phyloP scores from a whole-genome alignment of 2,113 vertebrate genomes.

The Lagopus leucura region DNA sequence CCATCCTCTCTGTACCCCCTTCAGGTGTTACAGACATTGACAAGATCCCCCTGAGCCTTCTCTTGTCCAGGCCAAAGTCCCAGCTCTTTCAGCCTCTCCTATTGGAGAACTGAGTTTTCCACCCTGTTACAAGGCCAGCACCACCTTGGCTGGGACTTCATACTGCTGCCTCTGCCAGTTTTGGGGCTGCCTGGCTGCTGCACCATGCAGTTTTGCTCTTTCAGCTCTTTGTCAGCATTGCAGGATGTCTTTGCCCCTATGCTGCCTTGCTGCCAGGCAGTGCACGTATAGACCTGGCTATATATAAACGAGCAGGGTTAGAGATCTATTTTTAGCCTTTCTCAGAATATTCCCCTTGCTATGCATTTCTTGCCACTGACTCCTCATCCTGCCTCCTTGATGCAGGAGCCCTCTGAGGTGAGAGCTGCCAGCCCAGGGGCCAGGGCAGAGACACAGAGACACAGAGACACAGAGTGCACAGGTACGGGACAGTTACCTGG shows the following conservation, averaged over 20 bases:
- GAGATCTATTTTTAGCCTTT: slow-evolving; percentile 42
- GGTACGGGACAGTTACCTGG: neutral
- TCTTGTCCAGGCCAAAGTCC: neutral
- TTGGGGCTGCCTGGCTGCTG: accelerated
- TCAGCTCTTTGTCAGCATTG: accelerated
- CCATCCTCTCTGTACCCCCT: neutral
- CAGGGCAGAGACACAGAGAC: neutral
- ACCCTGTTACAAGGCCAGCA: neutral
- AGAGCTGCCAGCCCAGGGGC: neutral
- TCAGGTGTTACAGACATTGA: neutral
- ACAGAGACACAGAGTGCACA: neutral
- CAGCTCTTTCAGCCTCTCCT: neutral
- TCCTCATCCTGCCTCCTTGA: neutral
- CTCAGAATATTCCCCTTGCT: slow-evolving; percentile 31
- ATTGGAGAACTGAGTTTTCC: neutral
- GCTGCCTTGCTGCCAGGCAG: neutral
- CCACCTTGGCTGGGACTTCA: neutral
- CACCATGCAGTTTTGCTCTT: neutral
- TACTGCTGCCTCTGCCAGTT: neutral
- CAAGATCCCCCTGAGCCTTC: neutral
- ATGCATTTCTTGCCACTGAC: neutral
- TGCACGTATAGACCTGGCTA: neutral
- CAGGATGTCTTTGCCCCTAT: neutral
- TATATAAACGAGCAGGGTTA: slow-evolving; percentile 34
- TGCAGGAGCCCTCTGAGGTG: neutral